Base-by-base conservation (phyloP, 2,888 invertebrate species). In the Eudasyphora cyanicolor region DNA sequence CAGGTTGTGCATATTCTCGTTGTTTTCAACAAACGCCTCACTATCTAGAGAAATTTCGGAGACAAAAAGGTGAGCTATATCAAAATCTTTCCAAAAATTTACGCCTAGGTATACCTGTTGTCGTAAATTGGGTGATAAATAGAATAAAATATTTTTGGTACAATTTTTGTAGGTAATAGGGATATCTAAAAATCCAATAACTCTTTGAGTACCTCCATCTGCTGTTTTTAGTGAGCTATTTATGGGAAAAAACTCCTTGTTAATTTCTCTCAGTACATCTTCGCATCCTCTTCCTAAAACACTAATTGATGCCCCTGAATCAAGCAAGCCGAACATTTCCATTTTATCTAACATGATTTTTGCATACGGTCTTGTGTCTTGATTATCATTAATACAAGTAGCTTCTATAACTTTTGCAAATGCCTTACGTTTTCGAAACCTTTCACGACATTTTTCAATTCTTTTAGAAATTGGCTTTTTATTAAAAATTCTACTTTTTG, bases 41-140 rank as follows among this genome's bases (percentile, higher is more conserved):
- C 32, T 35, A 5, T 49, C 38, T 32, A 21, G 32, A 12, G 29
- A 12, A n/a, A 76, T 24, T 32, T 54, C 76, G 2, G 76, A 54
- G 1, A 67, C 7, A 76, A 76, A 54, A 17, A 67, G 3, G 14
- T 62, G 62, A 17, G 75, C 75, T 5, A 62, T 49, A 32, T 49
- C 27, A 60, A 74, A 75, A 14, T 14, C 10, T 38, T 76, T 76
- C 76, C 64, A 76, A 12, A 76, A 76, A 54, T 54, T 76, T 2
- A 67, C 19, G 1, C 42, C n/a, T n/a, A n/a, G n/a, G n/a, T n/a
- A n/a, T n/a, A n/a, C n/a, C 67, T 35, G 1, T 17, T 76, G 76
- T 7, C n/a, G 42, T 27, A 45, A 10, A 29, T 19, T 67, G 1
- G 64, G 54, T 12, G 57, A 69, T 27, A 76, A 51, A 49, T 79